Conservation (phyloP, 2,113 vertebrate species). For the Lagenorhynchus albirostris region DNA sequence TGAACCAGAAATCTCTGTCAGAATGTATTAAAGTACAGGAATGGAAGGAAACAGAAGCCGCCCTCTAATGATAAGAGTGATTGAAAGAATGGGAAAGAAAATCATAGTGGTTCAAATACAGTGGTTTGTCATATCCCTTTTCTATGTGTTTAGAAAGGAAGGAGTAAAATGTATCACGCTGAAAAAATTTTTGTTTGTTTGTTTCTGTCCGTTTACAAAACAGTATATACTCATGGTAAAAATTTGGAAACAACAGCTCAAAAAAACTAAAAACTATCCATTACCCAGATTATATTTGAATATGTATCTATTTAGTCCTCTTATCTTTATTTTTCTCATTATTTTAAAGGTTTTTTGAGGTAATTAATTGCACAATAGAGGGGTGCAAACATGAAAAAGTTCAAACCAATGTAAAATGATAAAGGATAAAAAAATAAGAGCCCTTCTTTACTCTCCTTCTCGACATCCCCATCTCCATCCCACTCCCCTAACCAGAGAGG, state of each 20-base stretch:
- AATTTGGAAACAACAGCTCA: not conserved
- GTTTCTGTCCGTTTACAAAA: not conserved
- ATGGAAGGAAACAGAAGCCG: not conserved
- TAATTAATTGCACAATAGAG: not conserved
- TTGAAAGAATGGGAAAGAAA: not conserved
- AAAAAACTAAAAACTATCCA: not conserved
- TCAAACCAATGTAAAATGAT: not conserved
- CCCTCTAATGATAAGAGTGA: not conserved
- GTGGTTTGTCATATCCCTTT: not conserved
- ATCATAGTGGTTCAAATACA: not conserved
- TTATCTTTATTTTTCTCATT: not conserved
- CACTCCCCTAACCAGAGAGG: not conserved
- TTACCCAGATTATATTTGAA: not conserved
- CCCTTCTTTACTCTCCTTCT: not conserved
- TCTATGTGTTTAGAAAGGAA: not conserved
- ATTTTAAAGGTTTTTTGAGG: not conserved
- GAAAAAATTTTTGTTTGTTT: not conserved
- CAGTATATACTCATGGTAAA: not conserved
- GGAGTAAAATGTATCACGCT: not conserved
- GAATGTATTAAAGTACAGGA: not conserved
- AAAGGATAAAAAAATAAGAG: not conserved
- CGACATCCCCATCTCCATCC: not conserved
- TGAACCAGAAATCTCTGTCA: not conserved
- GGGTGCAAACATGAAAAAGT: not conserved
- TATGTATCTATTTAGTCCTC: not conserved